Conservation (phyloP, 2,888 invertebrate genomes). For the Lottia scabra region DNA sequence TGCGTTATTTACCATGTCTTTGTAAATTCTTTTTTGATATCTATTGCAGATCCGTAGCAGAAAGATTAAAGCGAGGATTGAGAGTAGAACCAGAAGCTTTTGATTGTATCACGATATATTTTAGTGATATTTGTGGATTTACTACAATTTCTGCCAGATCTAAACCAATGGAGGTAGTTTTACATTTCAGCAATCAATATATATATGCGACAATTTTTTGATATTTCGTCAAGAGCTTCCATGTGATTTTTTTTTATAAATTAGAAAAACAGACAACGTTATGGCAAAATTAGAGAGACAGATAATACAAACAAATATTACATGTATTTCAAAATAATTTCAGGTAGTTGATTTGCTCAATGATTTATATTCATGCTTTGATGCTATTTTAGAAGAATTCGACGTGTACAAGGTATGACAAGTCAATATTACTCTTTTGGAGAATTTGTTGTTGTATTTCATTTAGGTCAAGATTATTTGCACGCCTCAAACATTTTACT, state of each 20-base stretch:
- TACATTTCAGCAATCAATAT: not conserved
- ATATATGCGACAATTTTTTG: too few relatives aligned
- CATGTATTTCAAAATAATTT: conserved; percentile 14
- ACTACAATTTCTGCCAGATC: conserved; percentile 39
- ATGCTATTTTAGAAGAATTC: conserved; percentile 43
- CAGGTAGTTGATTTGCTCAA: conserved; percentile 53
- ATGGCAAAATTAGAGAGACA: too few relatives aligned
- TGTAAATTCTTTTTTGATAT: not conserved
- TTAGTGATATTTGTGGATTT: conserved; percentile 79
- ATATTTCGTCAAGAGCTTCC: too few relatives aligned
- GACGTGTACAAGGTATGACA: conserved; percentile 52
- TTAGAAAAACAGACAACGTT: too few relatives aligned
- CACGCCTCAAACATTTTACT: too few relatives aligned
- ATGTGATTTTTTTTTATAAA: too few relatives aligned
- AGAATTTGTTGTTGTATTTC: too few relatives aligned
- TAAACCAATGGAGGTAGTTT: conserved; percentile 39
- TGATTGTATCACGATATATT: conserved; percentile 91
- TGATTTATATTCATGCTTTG: conserved; percentile 50
- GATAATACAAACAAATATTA: too few relatives aligned
- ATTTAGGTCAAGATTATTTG: too few relatives aligned
- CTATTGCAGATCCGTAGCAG: conserved; percentile 75
- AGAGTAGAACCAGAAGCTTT: conserved; percentile 91
- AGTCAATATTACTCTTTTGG: not conserved
- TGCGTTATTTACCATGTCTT: not conserved
- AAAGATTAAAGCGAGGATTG: conserved; percentile 86